phyloP scores from a whole-genome alignment of 2,113 vertebrate genomes.

The Sander vitreus region DNA sequence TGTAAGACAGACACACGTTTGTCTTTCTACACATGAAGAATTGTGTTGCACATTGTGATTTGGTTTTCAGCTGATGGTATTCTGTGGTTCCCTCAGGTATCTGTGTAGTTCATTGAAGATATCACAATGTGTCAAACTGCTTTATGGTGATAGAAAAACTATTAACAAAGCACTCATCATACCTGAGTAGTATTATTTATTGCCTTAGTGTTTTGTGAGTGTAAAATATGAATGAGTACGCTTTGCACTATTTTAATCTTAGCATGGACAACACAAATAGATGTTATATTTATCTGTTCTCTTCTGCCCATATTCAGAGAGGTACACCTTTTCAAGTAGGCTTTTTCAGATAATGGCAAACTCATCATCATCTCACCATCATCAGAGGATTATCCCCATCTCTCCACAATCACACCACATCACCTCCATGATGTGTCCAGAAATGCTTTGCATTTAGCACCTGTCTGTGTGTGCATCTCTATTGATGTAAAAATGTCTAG shows the following conservation, averaged over 20 bases:
- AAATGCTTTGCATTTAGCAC: neutral
- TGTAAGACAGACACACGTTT: slow-evolving; percentile 11
- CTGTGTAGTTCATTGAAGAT: slow-evolving; percentile 27
- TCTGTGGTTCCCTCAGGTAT: slow-evolving; percentile 63
- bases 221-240: slow-evolving; percentile 50
- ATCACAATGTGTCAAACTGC: slow-evolving; percentile 24
- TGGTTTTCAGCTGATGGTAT: slow-evolving; percentile 40
- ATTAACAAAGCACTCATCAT: slow-evolving; percentile 26
- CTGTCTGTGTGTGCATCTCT: neutral
- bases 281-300: slow-evolving; percentile 43
- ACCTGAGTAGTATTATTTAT: slow-evolving; percentile 58
- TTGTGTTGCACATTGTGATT: slow-evolving; percentile 45
- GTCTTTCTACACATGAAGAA: slow-evolving; percentile 26
- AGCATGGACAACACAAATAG: slow-evolving; percentile 37
- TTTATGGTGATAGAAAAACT: slow-evolving; percentile 18
- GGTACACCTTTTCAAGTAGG: slow-evolving; percentile 19
- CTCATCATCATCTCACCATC: neutral
- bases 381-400: slow-evolving; percentile 3
- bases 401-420: slow-evolving; percentile 8
- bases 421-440: neutral
- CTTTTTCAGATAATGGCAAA: slow-evolving; percentile 4
- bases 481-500: neutral
- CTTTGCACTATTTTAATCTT: slow-evolving; percentile 54
- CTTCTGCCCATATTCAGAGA: slow-evolving; percentile 50
- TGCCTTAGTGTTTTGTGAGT: slow-evolving; percentile 57